Percentiles rank a stretch among this genome's conserved stretches.
These are phyloP conservation scores for Drosophila formosana DNA, from an alignment of 2,888 invertebrate genomes.

Conservation along the genomic window DNA sequence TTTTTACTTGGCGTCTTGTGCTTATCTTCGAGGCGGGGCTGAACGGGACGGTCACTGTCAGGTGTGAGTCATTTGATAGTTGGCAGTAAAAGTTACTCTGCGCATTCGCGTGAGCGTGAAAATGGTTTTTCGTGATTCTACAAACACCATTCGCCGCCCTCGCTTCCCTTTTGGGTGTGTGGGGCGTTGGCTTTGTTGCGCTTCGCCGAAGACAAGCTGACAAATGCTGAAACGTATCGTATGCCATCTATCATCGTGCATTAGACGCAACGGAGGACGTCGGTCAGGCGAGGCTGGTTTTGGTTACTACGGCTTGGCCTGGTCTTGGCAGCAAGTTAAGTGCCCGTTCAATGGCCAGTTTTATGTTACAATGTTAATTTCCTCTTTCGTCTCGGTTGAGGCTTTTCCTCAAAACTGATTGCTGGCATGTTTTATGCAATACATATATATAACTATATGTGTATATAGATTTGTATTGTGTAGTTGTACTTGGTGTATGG, in stretches of 20 bases:
- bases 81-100: conserved; percentile 71
- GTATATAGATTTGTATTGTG: too few relatives aligned
- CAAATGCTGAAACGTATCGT: conserved; percentile 81
- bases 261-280: conserved; percentile 62
- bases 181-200: conserved; percentile 79
- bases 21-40: conserved; percentile 69
- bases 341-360: conserved; percentile 81
- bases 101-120: conserved; percentile 81
- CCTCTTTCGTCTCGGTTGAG: conserved; percentile 59
- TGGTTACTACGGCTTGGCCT: conserved; percentile 14
- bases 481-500: conserved; percentile 26
- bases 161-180: not conserved
- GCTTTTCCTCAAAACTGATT: conserved; percentile 74
- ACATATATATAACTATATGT: not conserved
- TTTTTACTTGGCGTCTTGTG: conserved; percentile 61
- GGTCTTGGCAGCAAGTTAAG: conserved; percentile 73
- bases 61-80: conserved; percentile 78
- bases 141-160: conserved; percentile 11
- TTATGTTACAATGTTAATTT: conserved; percentile 80
- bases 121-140: conserved; percentile 78
- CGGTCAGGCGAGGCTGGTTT: not conserved
- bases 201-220: conserved; percentile 79
- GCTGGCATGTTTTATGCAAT: conserved; percentile 44
- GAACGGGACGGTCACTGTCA: conserved; percentile 47
- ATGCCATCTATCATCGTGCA: conserved; percentile 82